Conservation (phyloP, 64 coral and sea anemone species). For the Anthopleura sola region DNA sequence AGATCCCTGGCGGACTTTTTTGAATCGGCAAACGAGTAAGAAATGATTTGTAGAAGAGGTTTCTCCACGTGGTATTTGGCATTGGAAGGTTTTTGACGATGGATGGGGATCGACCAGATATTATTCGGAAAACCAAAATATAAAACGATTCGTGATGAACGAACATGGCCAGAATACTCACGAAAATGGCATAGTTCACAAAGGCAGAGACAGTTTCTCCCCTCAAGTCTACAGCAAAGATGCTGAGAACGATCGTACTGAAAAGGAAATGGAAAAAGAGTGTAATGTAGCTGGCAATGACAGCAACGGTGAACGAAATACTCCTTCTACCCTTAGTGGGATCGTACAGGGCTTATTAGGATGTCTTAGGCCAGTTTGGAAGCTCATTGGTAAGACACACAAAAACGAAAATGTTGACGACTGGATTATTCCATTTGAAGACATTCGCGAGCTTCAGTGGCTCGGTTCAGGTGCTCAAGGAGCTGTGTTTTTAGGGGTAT, state of each 20-base stretch:
- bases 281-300: background rate
- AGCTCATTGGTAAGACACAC: conserved; percentile 69
- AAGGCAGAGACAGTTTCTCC: background rate
- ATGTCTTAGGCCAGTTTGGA: conserved; percentile 85
- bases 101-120: conserved; percentile 2
- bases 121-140: background rate
- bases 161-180: conserved; percentile 10
- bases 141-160: conserved; percentile 14
- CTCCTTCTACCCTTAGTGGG: conserved; percentile 36
- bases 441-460: conserved; percentile 84
- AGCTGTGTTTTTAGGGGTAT: conserved; percentile 73
- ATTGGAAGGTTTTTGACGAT: background rate
- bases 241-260: conserved; percentile 1
- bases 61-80: background rate
- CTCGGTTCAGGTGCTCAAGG: conserved; percentile 86
- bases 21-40: background rate
- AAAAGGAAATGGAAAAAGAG: background rate
- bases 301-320: background rate
- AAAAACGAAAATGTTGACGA: conserved; percentile 68
- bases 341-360: conserved; percentile 78
- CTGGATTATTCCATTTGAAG: conserved; percentile 88
- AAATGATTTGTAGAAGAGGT: background rate
- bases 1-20: background rate
- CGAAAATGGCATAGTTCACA: background rate
- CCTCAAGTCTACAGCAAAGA: background rate